phyloP scores from a whole-genome alignment of 1,140 invertebrate species.

The Melitaea cinxia region DNA sequence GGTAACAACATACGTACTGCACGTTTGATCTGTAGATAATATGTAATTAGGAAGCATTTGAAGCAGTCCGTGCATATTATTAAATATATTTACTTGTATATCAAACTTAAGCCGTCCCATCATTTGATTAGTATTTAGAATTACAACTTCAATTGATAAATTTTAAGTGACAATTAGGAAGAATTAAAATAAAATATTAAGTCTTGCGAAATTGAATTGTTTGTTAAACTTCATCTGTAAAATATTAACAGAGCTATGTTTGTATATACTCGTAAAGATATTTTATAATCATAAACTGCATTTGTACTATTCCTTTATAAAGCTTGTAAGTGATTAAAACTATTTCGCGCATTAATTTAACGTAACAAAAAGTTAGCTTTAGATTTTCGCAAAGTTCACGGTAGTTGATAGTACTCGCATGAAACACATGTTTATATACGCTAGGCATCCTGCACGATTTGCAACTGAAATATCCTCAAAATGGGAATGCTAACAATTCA shows the following conservation, averaged over 20 bases:
- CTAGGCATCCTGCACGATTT: conserved; percentile 67
- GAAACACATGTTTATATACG: conserved; percentile 65
- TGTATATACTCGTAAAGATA: conserved; percentile 48
- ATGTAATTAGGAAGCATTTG: conserved; percentile 43
- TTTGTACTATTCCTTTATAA: conserved; percentile 29
- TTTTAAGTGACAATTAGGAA: conserved; percentile 24
- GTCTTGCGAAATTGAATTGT: conserved; percentile 79
- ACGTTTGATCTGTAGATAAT: conserved; percentile 66
- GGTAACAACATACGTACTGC: conserved; percentile 60
- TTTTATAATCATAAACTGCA: conserved; percentile 35
- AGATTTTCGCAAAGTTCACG: conserved; percentile 53
- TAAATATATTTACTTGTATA: conserved; percentile 48
- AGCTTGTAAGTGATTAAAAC: conserved; percentile 34
- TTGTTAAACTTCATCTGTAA: conserved; percentile 44
- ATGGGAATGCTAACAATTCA: conserved; percentile 77
- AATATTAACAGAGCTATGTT: conserved; percentile 27
- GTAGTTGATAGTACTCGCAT: conserved; percentile 75
- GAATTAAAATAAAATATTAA: conserved; percentile 29
- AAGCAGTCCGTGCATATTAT: conserved; percentile 37
- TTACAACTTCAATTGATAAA: conserved; percentile 11
- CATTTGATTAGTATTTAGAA: conserved; percentile 27
- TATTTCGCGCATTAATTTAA: conserved; percentile 36
- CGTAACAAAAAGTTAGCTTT: conserved; percentile 37
- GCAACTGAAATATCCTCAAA: conserved; percentile 60
- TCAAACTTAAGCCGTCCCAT: conserved; percentile 34